phyloP scores from a whole-genome alignment of 1,140 invertebrate species.

The Phymastichus coffea region DNA sequence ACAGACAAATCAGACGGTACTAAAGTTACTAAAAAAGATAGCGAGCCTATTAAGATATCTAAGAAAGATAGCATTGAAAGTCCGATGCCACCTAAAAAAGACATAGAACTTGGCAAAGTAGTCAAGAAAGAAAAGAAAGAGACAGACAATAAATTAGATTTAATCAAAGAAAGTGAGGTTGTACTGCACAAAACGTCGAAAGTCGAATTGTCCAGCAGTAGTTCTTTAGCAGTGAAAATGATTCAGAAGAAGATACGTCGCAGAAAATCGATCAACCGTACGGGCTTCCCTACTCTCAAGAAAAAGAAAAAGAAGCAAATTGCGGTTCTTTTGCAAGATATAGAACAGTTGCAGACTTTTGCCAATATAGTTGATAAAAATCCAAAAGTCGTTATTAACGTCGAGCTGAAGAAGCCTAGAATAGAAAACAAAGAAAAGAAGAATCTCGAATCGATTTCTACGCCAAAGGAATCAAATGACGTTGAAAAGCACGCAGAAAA shows the following conservation, averaged over 20 bases:
- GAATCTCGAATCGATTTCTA: constrained; percentile 24
- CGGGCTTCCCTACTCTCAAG: constrained; percentile 81
- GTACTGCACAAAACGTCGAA: constrained; percentile 25
- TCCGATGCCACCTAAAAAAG: neutral
- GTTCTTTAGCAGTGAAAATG: constrained; percentile 20
- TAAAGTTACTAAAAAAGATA: constrained; percentile 34
- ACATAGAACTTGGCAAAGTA: constrained; percentile 27
- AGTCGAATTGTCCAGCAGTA: neutral
- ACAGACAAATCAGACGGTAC: constrained; percentile 28
- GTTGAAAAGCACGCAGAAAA: constrained; percentile 7
- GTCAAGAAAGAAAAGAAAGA: constrained; percentile 28
- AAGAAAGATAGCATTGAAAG: constrained; percentile 5
- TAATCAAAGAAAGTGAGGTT: constrained; percentile 24
- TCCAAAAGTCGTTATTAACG: constrained; percentile 35
- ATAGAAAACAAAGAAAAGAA: constrained; percentile 31
- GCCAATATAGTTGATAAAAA: neutral
- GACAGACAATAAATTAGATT: constrained; percentile 11
- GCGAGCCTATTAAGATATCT: neutral
- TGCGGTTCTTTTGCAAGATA: neutral
- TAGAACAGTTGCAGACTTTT: constrained; percentile 16
- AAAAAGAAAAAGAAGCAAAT: constrained; percentile 76
- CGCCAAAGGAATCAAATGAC: constrained; percentile 19
- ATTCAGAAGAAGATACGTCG: constrained; percentile 69
- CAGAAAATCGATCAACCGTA: constrained; percentile 78
- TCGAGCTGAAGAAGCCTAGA: constrained; percentile 52